A percentile compares a stretch with the other conserved stretches of the same genome.
Conservation (phyloP, 2,888 invertebrate genomes). For the Drosophila peninsularis region DNA sequence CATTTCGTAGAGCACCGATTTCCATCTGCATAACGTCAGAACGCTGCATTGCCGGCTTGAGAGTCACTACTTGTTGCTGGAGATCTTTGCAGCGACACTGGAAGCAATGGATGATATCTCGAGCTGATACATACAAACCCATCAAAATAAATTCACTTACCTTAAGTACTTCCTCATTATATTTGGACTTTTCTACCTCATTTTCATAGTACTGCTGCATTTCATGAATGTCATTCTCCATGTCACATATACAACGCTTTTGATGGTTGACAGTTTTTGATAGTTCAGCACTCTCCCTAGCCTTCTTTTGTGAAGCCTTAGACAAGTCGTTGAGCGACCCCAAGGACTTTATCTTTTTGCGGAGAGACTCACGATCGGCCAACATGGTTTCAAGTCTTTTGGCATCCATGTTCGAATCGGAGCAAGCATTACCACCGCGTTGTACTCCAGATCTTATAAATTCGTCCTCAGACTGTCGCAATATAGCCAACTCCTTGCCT, state of each 20-base stretch:
- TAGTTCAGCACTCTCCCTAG: constrained; percentile 46
- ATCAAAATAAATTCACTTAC: constrained; percentile 15
- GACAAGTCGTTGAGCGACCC: constrained; percentile 53
- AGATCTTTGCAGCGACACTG: constrained; percentile 65
- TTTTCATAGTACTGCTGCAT: constrained; percentile 77
- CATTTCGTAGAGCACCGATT: constrained; percentile 69
- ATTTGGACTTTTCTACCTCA: constrained; percentile 59
- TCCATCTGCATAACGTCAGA: constrained; percentile 64
- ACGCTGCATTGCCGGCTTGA: constrained; percentile 59
- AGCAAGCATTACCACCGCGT: background rate
- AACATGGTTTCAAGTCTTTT: constrained; percentile 68
- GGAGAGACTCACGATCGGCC: constrained; percentile 74
- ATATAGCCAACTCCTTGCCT: constrained; percentile 69
- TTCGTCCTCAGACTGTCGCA: constrained; percentile 74
- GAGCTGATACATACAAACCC: too few species aligned
- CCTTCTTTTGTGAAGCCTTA: constrained; percentile 49
- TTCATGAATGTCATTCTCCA: constrained; percentile 69
- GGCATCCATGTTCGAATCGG: constrained; percentile 55
- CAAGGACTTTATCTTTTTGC: constrained; percentile 61
- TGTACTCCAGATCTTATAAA: constrained; percentile 28
- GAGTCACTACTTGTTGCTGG: constrained; percentile 57
- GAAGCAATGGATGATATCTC: background rate
- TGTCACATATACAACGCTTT: constrained; percentile 56
- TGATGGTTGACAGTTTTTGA: constrained; percentile 49
- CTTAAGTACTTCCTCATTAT: constrained; percentile 63